Evolutionary conservation across 2,888 invertebrate genomes (phyloP), one percentile per base, ranked within the genome.

Genomic region (Cerastis rubricosa): DNA sequence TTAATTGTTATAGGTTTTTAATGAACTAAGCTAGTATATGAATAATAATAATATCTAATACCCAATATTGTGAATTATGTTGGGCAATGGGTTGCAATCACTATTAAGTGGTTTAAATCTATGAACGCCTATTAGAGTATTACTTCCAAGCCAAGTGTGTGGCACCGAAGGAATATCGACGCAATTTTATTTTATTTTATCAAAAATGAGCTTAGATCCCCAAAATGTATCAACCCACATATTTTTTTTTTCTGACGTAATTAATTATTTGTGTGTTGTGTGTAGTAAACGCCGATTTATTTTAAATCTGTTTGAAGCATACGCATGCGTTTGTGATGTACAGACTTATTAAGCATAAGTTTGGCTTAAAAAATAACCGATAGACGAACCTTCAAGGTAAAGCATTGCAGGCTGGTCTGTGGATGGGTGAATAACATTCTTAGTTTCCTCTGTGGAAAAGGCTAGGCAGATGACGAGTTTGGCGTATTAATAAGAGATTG

Each of bases 1-100:
- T 43, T 66, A n/a, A 65, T n/a, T 43, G 3, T 47, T 0, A 68
- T 22, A 6, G 57, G 49, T 72, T 64, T 71, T 68, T 80, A 74
- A 79, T 57, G 29, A 19, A 43, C 11, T 19, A 17, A 9, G 14
- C 14, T 25, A 2, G 67, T 63, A 11, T 49, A 63, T 63, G 4
- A 54, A 43, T 25, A 35, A 43, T 45, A 29, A 2, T 59, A 59
- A 29, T 59, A n/a, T 54, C 0, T 11, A 19, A 59, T 35, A 4
- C 1, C 51, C 25, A 54, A 25, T 54, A 12, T 11, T n/a, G 5
- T 49, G 35, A 45, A n/a, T 45, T 65, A 73, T 51, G 7, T 74
- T 43, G 17, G 17, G 65, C 51, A 54, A 80, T 43, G 9, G 9
- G 0, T 11, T 25, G 7, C 19, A 69, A 59, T 65, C 45, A 69